These are phyloP conservation scores for Tenthredo distinguenda DNA, from an alignment of 2,888 invertebrate species.

Conservation along the genomic window DNA sequence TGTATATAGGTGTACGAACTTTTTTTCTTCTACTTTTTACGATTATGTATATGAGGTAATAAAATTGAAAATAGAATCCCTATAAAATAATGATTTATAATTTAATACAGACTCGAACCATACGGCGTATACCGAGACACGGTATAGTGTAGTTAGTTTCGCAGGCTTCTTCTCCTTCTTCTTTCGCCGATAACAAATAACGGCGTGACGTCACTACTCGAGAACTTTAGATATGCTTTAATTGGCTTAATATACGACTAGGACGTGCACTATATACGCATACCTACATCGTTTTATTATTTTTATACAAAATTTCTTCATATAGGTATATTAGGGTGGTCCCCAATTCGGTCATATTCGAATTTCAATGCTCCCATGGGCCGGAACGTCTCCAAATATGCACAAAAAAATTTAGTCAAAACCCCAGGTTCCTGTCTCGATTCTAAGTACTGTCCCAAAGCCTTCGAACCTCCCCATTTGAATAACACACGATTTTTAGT, in stretches of 20 bases:
- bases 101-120: neutral
- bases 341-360: no score
- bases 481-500: no score
- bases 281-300: neutral
- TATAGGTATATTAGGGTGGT: no score
- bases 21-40: neutral
- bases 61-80: neutral
- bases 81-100: slow-evolving; percentile 27
- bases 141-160: neutral
- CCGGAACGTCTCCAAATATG: no score
- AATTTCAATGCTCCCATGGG: no score
- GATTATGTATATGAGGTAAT: neutral
- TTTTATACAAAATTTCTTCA: neutral
- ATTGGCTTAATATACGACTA: slow-evolving; percentile 24
- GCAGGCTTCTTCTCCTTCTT: neutral
- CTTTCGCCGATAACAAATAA: slow-evolving; percentile 6
- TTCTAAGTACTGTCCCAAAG: no score
- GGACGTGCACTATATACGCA: neutral
- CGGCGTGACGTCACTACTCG: slow-evolving; percentile 19
- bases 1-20: no score
- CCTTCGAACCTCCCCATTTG: no score
- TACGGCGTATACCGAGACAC: neutral
- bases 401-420: no score
- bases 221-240: slow-evolving; percentile 35
- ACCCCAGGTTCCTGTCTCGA: no score